These are phyloP conservation scores for Microtus oregoni DNA, from an alignment of 2,113 vertebrate genomes.

Conservation along the genomic window DNA sequence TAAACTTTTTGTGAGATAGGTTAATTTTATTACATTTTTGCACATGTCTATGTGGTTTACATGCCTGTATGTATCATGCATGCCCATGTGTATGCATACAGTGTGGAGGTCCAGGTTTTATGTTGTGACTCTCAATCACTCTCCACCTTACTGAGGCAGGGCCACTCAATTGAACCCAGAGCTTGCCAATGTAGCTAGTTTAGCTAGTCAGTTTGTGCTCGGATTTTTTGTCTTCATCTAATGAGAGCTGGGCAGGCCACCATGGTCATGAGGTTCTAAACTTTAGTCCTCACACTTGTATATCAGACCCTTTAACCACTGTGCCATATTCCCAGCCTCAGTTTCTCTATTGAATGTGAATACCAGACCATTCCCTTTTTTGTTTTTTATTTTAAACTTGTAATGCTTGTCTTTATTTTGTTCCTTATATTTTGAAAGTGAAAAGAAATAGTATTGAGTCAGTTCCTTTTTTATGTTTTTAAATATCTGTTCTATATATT, in stretches of 20 bases:
- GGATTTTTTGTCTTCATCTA: not conserved
- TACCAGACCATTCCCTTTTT: not conserved
- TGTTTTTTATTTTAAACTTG: constrained; percentile 88
- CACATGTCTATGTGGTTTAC: not conserved
- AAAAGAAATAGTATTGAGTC: constrained; percentile 91
- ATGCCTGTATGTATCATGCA: not conserved
- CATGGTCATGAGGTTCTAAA: not conserved
- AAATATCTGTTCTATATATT: constrained; percentile 98
- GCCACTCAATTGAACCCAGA: not conserved
- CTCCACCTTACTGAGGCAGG: not conserved
- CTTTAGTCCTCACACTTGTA: not conserved
- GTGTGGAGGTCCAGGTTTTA: not conserved
- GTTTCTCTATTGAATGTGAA: not conserved
- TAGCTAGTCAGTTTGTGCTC: not conserved
- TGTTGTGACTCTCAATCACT: not conserved
- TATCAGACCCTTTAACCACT: not conserved
- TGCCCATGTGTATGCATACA: not conserved
- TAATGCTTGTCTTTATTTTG: constrained; percentile 91
- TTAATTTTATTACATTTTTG: not conserved
- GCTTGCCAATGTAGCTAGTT: not conserved
- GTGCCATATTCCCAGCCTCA: not conserved
- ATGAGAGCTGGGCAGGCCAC: not conserved
- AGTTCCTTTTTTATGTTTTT: constrained; percentile 89
- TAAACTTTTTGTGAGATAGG: not conserved
- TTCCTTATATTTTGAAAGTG: constrained; percentile 92